phyloP scores from a whole-genome alignment of 2,888 invertebrate genomes.

The Acanthacorydalis orientalis region DNA sequence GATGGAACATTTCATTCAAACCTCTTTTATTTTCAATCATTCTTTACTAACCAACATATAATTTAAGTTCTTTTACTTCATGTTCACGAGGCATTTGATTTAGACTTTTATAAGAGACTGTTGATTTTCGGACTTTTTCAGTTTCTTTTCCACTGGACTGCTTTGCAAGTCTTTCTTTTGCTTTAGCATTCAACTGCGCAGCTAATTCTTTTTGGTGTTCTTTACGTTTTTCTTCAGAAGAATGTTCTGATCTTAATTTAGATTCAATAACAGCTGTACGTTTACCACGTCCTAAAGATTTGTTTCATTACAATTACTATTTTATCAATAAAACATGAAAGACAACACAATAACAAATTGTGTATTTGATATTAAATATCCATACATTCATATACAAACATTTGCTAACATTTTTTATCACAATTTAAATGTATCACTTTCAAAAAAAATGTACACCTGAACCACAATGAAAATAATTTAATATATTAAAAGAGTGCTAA shows the following conservation, averaged over 20 bases:
- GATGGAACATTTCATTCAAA: background rate
- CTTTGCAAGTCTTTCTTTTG: slow-evolving; percentile 79
- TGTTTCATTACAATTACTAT: too few relatives aligned
- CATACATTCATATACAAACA: too few relatives aligned
- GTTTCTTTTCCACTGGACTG: slow-evolving; percentile 72
- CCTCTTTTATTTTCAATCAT: background rate
- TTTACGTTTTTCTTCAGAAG: slow-evolving; percentile 93
- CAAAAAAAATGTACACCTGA: too few relatives aligned
- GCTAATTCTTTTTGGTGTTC: slow-evolving; percentile 93
- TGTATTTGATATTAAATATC: too few relatives aligned
- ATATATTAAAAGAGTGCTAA: too few relatives aligned
- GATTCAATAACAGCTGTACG: slow-evolving; percentile 85
- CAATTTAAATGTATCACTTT: too few relatives aligned
- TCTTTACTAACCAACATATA: slow-evolving; percentile 69
- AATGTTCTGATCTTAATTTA: slow-evolving; percentile 84
- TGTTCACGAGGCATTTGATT: slow-evolving; percentile 86
- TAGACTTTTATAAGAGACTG: slow-evolving; percentile 82
- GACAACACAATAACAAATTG: too few relatives aligned
- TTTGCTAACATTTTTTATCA: too few relatives aligned
- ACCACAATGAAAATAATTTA: too few relatives aligned
- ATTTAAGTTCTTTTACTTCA: slow-evolving; percentile 83
- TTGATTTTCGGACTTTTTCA: slow-evolving; percentile 84
- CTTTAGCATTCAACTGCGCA: slow-evolving; percentile 76
- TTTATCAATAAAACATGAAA: too few relatives aligned
- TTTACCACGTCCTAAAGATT: slow-evolving; percentile 38